Evolutionary conservation across 2,797 vertebrate genomes (phyloP).

Genomic region (Pipistrellus nathusii): DNA sequence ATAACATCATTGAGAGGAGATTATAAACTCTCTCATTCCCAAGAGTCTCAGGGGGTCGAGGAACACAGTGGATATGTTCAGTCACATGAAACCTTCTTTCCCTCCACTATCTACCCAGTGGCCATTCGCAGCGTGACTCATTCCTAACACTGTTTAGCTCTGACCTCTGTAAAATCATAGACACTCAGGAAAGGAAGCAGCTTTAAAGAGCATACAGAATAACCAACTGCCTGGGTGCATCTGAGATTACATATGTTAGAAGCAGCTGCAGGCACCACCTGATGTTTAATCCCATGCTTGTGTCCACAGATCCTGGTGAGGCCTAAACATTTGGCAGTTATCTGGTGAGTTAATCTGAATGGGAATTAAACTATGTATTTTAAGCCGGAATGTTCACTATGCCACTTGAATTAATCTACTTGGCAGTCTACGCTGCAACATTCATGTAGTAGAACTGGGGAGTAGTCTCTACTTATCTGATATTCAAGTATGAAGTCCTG

Average conservation of each 20-base stretch:
- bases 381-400: not conserved
- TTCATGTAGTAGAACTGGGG: not conserved
- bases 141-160: not conserved
- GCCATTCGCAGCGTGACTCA: no score
- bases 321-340: not conserved
- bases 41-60: not conserved
- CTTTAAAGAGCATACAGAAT: not conserved
- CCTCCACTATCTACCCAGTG: not conserved
- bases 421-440: not conserved
- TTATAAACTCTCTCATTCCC: not conserved
- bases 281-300: not conserved
- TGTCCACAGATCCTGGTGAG: not conserved
- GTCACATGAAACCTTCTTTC: not conserved
- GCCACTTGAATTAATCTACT: not conserved
- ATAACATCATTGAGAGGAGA: not conserved
- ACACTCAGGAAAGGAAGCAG: not conserved
- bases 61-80: not conserved
- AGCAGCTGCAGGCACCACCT: not conserved
- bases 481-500: not conserved
- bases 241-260: not conserved
- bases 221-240: not conserved
- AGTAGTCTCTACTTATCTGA: no score
- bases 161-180: not conserved
- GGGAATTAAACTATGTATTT: not conserved
- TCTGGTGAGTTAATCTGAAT: not conserved